A percentile compares a stretch with the other conserved stretches of the same genome.
phyloP scores from a whole-genome alignment of 2,113 vertebrate genomes.

The pig (Sus scrofa) region DNA sequence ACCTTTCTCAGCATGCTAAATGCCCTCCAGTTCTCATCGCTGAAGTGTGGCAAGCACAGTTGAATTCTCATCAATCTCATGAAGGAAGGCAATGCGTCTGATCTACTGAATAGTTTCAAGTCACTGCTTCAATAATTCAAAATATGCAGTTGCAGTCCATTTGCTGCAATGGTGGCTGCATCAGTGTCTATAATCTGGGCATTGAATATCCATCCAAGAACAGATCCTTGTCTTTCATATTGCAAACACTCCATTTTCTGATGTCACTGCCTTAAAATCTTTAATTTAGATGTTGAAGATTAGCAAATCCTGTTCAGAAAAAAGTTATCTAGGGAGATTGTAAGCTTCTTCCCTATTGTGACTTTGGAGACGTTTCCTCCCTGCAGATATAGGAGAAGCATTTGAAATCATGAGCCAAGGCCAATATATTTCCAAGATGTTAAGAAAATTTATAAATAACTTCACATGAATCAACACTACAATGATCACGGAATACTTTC shows the following conservation, averaged over 20 bases:
- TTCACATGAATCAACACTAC: not conserved
- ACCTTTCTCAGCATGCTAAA: slow-evolving; percentile 84
- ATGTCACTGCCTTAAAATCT: slow-evolving; percentile 41
- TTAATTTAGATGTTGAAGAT: slow-evolving; percentile 60
- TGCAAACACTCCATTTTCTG: slow-evolving; percentile 64
- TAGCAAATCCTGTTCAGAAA: slow-evolving; percentile 39
- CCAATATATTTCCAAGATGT: not conserved
- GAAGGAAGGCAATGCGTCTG: slow-evolving; percentile 72
- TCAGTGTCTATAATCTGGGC: slow-evolving; percentile 65
- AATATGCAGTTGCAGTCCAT: slow-evolving; percentile 81
- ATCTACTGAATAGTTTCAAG: slow-evolving; percentile 72
- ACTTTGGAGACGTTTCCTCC: not conserved
- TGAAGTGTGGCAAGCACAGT: slow-evolving; percentile 80
- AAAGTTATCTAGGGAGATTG: not conserved
- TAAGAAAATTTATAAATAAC: slow-evolving; percentile 24
- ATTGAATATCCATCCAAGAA: slow-evolving; percentile 80
- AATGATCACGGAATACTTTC: not conserved
- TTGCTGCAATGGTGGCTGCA: slow-evolving; percentile 76
- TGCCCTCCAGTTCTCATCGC: slow-evolving; percentile 82
- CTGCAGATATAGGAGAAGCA: not conserved
- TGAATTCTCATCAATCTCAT: slow-evolving; percentile 85
- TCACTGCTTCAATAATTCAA: slow-evolving; percentile 74
- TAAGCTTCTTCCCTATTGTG: not conserved
- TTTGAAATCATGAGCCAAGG: not conserved
- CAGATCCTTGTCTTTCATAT: slow-evolving; percentile 7